Percentiles rank a stretch among this genome's conserved stretches.
Evolutionary conservation across 2,797 vertebrate species (phyloP).

Genomic region (Lagocephalus sceleratus): DNA sequence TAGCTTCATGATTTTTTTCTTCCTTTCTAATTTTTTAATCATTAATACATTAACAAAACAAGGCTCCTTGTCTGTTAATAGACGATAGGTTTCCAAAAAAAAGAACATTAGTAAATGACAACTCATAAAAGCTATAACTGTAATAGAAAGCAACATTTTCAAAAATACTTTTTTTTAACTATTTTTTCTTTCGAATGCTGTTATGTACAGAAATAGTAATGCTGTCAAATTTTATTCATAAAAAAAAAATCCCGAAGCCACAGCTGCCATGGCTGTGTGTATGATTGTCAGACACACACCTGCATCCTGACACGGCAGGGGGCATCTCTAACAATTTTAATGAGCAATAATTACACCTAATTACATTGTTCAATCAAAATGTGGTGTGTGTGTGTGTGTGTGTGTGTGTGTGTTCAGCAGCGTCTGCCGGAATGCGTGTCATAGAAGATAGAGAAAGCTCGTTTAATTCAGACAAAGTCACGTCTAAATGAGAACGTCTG

Average conservation of each 20-base stretch:
- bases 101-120: too few relatives aligned
- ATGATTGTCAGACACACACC: conserved; percentile 56
- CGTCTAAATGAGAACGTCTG: too few relatives aligned
- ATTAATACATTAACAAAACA: neutral
- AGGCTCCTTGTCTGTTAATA: neutral
- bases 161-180: too few relatives aligned
- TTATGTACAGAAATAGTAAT: conserved; percentile 21
- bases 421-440: conserved; percentile 9
- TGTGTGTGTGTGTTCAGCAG: conserved; percentile 28
- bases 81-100: too few relatives aligned
- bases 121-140: too few relatives aligned
- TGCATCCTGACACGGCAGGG: conserved; percentile 56
- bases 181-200: neutral
- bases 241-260: conserved; percentile 11
- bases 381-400: too few relatives aligned
- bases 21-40: neutral
- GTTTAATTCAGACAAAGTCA: too few relatives aligned
- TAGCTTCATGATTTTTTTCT: neutral
- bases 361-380: conserved; percentile 76
- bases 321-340: conserved; percentile 71
- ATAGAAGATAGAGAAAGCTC: neutral
- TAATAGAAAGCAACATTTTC: too few relatives aligned
- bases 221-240: conserved; percentile 37
- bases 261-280: conserved; percentile 42
- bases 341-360: conserved; percentile 74